A percentile compares a stretch with the other conserved stretches of the same genome.
These are phyloP conservation scores for Enteromius anoplus DNA, from an alignment of 2,797 vertebrate genomes.

Conservation along the genomic window DNA sequence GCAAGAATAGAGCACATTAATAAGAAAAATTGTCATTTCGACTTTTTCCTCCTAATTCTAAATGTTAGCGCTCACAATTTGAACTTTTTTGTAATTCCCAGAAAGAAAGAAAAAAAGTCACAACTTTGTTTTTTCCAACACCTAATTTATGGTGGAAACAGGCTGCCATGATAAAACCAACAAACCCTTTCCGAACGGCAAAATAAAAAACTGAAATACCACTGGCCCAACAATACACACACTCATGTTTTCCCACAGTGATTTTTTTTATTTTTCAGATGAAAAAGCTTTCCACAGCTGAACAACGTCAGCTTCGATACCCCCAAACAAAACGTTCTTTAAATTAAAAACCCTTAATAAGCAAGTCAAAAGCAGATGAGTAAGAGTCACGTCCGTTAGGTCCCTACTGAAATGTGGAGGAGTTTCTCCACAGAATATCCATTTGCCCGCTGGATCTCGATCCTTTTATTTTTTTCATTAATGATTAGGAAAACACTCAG, in stretches of 20 bases:
- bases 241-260: slow-evolving; percentile 18
- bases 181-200: background rate
- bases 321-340: slow-evolving; percentile 15
- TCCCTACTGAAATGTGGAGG: background rate
- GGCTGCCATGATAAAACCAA: background rate
- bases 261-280: slow-evolving; percentile 45
- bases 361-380: background rate
- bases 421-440: background rate
- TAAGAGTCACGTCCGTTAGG: background rate
- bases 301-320: slow-evolving; percentile 21
- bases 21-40: background rate
- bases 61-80: background rate
- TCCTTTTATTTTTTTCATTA: background rate
- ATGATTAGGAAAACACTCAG: background rate
- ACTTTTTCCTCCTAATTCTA: background rate
- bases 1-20: too few relatives aligned
- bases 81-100: background rate
- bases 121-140: too few relatives aligned
- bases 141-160: background rate
- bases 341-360: slow-evolving; percentile 36
- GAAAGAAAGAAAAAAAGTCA: background rate
- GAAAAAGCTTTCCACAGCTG: slow-evolving; percentile 3
- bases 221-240: background rate
- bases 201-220: background rate
- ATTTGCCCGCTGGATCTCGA: slow-evolving; percentile 2